Percentiles rank a stretch among this genome's conserved stretches.
Conservation (phyloP, 2,888 invertebrate species). For the Candidula unifasciata region DNA sequence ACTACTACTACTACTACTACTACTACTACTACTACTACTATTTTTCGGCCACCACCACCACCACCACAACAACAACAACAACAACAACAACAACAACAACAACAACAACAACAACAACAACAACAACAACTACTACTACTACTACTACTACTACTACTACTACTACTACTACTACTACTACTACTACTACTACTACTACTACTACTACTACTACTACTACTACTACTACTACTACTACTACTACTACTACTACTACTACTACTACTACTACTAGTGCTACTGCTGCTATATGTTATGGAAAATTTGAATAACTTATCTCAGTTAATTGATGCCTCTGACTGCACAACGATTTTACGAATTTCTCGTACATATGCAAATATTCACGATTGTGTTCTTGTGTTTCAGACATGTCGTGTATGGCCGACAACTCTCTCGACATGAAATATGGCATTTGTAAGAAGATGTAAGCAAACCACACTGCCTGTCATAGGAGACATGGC, state of each 20-base stretch:
- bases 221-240: slow-evolving; percentile 26
- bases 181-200: slow-evolving; percentile 21
- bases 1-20: not conserved
- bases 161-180: slow-evolving; percentile 5
- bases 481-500: not conserved
- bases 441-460: not conserved
- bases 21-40: slow-evolving; percentile 6
- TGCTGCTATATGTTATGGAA: too few relatives aligned
- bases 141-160: not conserved
- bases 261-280: slow-evolving; percentile 14
- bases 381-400: not conserved
- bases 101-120: too few relatives aligned
- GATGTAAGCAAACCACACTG: not conserved
- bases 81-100: too few relatives aligned
- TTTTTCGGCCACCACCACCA: not conserved
- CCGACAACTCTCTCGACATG: not conserved
- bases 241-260: slow-evolving; percentile 23
- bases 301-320: too few relatives aligned
- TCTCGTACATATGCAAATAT: not conserved
- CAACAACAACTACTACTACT: too few relatives aligned
- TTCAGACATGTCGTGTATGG: slow-evolving; percentile 1
- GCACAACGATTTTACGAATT: not conserved
- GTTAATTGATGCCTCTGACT: too few relatives aligned
- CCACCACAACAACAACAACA: too few relatives aligned
- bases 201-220: slow-evolving; percentile 24